These are phyloP conservation scores for Eugnorisma glareosa DNA, from an alignment of 2,888 invertebrate genomes.

Conservation along the genomic window DNA sequence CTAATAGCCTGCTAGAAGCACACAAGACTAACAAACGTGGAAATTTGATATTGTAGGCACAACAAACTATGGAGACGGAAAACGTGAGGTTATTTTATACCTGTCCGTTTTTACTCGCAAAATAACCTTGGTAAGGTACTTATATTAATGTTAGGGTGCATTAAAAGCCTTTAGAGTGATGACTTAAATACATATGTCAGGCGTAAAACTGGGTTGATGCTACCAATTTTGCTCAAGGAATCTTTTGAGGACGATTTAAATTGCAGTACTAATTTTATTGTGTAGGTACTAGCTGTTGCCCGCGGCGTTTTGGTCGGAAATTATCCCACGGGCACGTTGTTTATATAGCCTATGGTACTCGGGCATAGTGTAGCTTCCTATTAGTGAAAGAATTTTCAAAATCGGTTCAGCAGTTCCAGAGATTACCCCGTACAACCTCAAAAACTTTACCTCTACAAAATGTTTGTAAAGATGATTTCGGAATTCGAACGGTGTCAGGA, in stretches of 20 bases:
- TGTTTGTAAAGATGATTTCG: no score
- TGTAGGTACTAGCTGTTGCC: no score
- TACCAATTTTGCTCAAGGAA: neutral
- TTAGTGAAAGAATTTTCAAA: no score
- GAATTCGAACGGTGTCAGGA: neutral
- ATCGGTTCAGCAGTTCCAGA: no score
- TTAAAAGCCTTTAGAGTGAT: conserved; percentile 8
- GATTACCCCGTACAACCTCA: no score
- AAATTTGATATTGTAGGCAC: conserved; percentile 52
- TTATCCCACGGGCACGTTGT: no score
- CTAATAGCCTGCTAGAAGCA: conserved; percentile 42
- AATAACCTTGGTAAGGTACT: conserved; percentile 10
- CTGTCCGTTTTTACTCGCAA: conserved; percentile 17
- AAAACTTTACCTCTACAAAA: no score
- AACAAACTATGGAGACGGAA: conserved; percentile 5
- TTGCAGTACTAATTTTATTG: neutral
- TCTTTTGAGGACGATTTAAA: neutral
- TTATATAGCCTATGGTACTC: no score
- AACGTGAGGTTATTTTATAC: conserved; percentile 51
- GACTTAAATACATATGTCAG: neutral
- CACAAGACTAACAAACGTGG: conserved; percentile 43
- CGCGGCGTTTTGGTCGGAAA: no score
- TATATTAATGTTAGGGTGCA: conserved; percentile 29
- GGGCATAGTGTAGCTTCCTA: no score
- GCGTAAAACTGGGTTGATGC: neutral